A percentile compares a stretch with the other conserved stretches of the same genome.
Evolutionary conservation across 2,797 vertebrate genomes (phyloP).

Genomic region (Petrocephalus schoutedeni): DNA sequence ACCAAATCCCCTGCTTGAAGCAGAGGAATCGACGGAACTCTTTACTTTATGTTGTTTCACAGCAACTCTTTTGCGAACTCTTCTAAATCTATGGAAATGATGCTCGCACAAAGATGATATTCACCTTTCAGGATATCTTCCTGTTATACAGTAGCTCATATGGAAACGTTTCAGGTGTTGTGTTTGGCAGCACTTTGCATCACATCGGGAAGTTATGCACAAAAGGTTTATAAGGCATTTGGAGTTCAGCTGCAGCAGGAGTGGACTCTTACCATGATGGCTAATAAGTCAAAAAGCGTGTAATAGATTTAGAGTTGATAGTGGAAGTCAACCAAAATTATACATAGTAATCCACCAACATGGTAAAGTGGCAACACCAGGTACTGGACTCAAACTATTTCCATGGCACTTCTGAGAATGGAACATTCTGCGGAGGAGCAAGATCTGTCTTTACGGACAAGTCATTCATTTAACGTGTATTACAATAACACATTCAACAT

Average conservation of each 20-base stretch:
- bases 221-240: background rate
- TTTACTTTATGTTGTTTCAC: background rate
- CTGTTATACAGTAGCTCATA: background rate
- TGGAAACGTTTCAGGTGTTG: background rate
- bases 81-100: background rate
- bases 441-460: background rate
- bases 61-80: background rate
- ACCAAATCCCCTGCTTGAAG: conserved; percentile 1
- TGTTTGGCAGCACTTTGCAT: background rate
- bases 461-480: background rate
- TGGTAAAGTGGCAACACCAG: background rate
- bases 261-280: background rate
- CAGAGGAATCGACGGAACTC: background rate
- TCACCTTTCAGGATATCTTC: background rate
- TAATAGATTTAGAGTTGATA: no score
- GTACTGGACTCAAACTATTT: background rate
- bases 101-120: background rate
- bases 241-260: background rate
- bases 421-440: background rate
- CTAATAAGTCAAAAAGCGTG: no score
- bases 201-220: background rate
- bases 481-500: background rate
- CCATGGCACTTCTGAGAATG: background rate
- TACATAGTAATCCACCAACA: background rate
- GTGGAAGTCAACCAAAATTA: no score